Percentiles rank a stretch among this genome's conserved stretches.
phyloP scores from a whole-genome alignment of 2,888 invertebrate species.

The Adelognathus sp. region DNA sequence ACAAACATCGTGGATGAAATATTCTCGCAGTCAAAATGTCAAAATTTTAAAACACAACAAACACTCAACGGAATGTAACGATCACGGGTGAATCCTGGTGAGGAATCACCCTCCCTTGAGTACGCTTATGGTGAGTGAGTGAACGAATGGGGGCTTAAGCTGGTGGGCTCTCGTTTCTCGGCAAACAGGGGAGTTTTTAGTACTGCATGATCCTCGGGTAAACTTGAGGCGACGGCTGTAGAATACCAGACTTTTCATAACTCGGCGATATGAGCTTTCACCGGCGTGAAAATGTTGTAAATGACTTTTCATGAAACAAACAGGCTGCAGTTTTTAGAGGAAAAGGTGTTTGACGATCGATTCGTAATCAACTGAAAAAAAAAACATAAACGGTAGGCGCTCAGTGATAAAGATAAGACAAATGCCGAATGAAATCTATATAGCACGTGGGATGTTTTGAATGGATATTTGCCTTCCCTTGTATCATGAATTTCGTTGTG shows the following conservation, averaged over 20 bases:
- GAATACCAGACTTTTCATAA: conserved; percentile 68
- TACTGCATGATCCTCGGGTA: conserved; percentile 80
- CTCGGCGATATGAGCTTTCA: conserved; percentile 56
- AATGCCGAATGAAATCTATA: no score
- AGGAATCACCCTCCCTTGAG: conserved; percentile 69
- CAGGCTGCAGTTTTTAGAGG: background rate
- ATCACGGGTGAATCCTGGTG: conserved; percentile 66
- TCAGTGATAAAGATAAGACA: no score
- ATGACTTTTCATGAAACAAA: background rate
- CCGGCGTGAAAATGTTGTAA: background rate
- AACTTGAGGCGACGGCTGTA: conserved; percentile 70
- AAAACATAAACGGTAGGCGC: no score
- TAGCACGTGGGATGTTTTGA: no score
- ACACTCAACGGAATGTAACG: conserved; percentile 79
- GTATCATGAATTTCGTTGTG: conserved; percentile 1
- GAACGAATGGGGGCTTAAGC: conserved; percentile 38
- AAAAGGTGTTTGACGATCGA: background rate
- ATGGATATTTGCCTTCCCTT: no score
- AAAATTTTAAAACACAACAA: conserved; percentile 81
- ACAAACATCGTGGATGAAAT: conserved; percentile 12
- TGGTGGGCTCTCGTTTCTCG: conserved; percentile 68
- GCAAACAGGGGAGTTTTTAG: conserved; percentile 81
- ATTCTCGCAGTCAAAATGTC: conserved; percentile 79
- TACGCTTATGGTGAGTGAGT: conserved; percentile 31
- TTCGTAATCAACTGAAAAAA: background rate